A percentile compares a stretch with the other conserved stretches of the same genome.
Conservation (phyloP, 2,888 invertebrate genomes). For the Graphium colonna region DNA sequence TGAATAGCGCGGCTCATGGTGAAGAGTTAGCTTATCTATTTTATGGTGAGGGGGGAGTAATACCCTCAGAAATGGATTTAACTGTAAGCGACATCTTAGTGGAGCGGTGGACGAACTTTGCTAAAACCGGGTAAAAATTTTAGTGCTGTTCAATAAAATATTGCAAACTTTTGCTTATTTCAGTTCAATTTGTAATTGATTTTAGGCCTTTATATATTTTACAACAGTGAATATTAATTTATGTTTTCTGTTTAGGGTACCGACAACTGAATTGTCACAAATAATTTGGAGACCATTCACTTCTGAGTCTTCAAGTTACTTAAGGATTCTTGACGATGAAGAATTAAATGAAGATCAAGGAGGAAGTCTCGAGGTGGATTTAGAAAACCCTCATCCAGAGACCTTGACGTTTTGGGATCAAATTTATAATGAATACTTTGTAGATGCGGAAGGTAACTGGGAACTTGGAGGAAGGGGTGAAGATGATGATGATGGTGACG, state of each 20-base stretch:
- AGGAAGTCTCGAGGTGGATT: slow-evolving; percentile 40
- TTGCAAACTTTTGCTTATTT: slow-evolving; percentile 1
- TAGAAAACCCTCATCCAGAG: slow-evolving; percentile 45
- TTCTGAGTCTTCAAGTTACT: slow-evolving; percentile 31
- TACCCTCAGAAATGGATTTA: slow-evolving; percentile 39
- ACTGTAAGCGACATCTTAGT: slow-evolving; percentile 51
- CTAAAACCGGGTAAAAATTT: slow-evolving; percentile 54
- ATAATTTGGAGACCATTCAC: slow-evolving; percentile 53
- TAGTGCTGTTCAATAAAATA: not conserved
- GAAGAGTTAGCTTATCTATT: slow-evolving; percentile 66
- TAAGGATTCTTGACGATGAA: slow-evolving; percentile 45
- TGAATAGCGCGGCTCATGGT: slow-evolving; percentile 54
- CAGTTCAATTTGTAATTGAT: not conserved
- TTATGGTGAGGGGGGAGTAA: slow-evolving; percentile 31
- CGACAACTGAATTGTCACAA: slow-evolving; percentile 47
- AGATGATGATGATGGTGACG: slow-evolving; percentile 30
- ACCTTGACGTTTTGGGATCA: slow-evolving; percentile 54
- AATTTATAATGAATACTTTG: slow-evolving; percentile 51
- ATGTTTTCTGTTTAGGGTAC: slow-evolving; percentile 40
- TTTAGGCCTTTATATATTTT: too few relatives aligned
- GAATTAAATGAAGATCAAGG: slow-evolving; percentile 37
- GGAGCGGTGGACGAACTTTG: slow-evolving; percentile 69
- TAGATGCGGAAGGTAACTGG: slow-evolving; percentile 57
- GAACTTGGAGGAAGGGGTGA: slow-evolving; percentile 38
- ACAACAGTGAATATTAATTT: slow-evolving; percentile 9